These are phyloP conservation scores for Urocolius indicus DNA, from an alignment of 2,113 vertebrate genomes.

Conservation along the genomic window DNA sequence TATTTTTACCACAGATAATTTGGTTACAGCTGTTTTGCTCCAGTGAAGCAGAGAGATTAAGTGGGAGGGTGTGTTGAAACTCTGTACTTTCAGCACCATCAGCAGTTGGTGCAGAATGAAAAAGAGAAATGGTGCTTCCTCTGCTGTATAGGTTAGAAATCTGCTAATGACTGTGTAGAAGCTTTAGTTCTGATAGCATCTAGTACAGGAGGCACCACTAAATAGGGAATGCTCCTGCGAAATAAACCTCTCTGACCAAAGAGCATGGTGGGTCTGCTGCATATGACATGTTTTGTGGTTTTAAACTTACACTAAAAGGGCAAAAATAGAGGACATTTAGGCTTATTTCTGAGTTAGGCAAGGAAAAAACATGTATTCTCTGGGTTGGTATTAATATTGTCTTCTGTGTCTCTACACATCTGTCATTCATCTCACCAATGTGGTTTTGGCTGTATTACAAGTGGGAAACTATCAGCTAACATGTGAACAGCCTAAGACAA, in stretches of 20 bases:
- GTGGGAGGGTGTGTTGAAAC: neutral
- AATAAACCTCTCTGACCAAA: neutral
- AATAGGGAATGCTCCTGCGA: neutral
- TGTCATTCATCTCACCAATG: neutral
- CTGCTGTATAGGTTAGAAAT: neutral
- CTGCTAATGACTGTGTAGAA: neutral
- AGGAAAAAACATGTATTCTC: neutral
- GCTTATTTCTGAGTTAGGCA: neutral
- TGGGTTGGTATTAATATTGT: neutral
- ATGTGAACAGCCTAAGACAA: neutral
- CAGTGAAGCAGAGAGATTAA: slow-evolving; percentile 19
- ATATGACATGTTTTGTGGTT: neutral
- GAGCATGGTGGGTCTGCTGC: neutral
- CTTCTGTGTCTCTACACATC: neutral
- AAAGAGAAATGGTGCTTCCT: slow-evolving; percentile 30
- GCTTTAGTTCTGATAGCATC: neutral
- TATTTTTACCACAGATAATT: slow-evolving; percentile 43
- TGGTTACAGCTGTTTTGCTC: slow-evolving; percentile 29
- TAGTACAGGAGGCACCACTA: neutral
- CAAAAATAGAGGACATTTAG: neutral
- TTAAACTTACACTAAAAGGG: neutral
- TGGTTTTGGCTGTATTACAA: neutral
- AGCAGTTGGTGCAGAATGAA: neutral
- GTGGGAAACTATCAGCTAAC: neutral
- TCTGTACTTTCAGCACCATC: neutral